Evolutionary conservation across 2,888 invertebrate genomes (phyloP), one percentile per base, ranked within the genome.

Genomic region (Temnothorax unifasciatus): DNA sequence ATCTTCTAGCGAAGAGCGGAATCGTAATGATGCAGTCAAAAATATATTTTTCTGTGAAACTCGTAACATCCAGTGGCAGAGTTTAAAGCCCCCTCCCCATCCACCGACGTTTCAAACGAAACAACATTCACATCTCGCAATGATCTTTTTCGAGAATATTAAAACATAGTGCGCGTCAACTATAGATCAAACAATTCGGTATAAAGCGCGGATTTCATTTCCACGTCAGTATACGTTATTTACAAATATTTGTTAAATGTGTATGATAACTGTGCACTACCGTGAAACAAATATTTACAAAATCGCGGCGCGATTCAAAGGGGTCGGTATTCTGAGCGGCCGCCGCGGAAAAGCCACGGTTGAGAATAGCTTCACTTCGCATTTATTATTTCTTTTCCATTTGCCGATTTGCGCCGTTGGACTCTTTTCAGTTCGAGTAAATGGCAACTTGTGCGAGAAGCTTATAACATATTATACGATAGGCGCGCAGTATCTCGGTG

Each of bases 391-490:
- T 57, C 11, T 44, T 11, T n/a, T 57, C 15, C n/a, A 44, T 21
- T 77, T 44, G 13, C 15, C 15, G 15, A 44, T 21, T 77, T 44
- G 13, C 15, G 21, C n/a, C 8, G 15, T 11, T 57, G 41, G 25
- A 25, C 15, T 77, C 25, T 54, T 77, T 68, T 77, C 41, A 54
- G 8, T 6, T n/a, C 4, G 18, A n/a, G 13, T 15, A 57, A 68
- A 77, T 68, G 54, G 29, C 41, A 69, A 41, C 29, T 77, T 57
- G 69, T 57, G 69, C 61, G 52, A 63, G 34, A 29, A 47, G 11
- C 61, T 47, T 52, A 71, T 52, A 71, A 79, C 50, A 44, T 21
- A 54, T 66, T 66, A 18, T n/a, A 38, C 34, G 69, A 63, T 54
- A 69, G 21, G 41, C 29, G 21, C 41, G 44, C 54, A 38, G 6